phyloP scores from a whole-genome alignment of 2,888 invertebrate species.

The Trichopoda pennipes region DNA sequence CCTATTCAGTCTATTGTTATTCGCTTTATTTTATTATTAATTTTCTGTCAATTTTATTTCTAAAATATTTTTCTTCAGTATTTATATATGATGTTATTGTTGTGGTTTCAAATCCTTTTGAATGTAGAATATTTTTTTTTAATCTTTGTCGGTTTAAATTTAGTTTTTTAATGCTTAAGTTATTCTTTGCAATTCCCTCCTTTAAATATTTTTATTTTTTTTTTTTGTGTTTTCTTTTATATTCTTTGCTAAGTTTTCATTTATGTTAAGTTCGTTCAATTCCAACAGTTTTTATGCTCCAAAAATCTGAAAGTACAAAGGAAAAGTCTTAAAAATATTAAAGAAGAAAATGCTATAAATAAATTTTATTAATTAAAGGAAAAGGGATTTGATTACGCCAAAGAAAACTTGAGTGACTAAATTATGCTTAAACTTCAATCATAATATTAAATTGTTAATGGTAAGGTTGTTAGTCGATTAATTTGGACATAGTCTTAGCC shows the following conservation, averaged over 20 bases:
- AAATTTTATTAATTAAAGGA: not conserved
- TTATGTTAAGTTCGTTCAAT: conserved; percentile 55
- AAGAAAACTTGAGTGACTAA: not conserved
- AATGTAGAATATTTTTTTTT: conserved; percentile 35
- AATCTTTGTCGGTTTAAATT: conserved; percentile 9
- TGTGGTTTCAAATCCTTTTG: conserved; percentile 71
- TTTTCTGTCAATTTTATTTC: conserved; percentile 36
- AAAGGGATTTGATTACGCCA: not conserved
- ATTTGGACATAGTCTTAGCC: no score
- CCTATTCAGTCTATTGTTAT: conserved; percentile 80
- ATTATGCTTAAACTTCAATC: not conserved
- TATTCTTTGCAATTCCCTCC: conserved; percentile 57
- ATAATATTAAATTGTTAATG: no score
- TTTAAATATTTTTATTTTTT: conserved; percentile 32
- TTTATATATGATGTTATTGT: conserved; percentile 60
- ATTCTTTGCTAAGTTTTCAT: conserved; percentile 41
- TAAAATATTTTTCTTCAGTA: conserved; percentile 42
- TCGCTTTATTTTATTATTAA: conserved; percentile 67
- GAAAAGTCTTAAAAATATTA: conserved; percentile 15
- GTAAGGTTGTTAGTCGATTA: no score
- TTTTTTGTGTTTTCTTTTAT: conserved; percentile 21
- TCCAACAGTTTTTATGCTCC: conserved; percentile 66
- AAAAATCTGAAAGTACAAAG: conserved; percentile 52
- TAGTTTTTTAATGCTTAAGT: conserved; percentile 49
- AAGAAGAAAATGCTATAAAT: not conserved